These are phyloP conservation scores for Chamaetylas fuelleborni DNA, from an alignment of 2,113 vertebrate species.

Conservation along the genomic window DNA sequence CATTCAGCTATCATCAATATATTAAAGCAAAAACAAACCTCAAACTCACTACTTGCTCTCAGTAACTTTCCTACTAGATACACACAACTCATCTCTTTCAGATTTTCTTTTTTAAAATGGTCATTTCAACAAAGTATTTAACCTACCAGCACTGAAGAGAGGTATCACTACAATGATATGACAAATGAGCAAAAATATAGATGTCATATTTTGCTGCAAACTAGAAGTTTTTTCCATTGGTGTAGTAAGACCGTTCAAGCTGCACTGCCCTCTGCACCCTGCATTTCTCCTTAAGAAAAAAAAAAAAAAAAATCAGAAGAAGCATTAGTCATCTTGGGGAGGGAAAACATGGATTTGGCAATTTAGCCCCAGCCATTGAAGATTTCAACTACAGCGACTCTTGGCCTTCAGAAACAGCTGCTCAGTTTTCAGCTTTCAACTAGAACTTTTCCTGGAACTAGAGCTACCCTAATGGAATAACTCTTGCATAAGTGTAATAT, in stretches of 20 bases:
- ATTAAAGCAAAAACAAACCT: neutral
- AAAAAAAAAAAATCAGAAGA: neutral
- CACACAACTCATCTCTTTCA: rapidly evolving
- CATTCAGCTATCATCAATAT: neutral
- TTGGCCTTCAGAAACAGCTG: neutral
- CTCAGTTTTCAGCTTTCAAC: neutral
- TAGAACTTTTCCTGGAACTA: neutral
- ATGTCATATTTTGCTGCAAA: constrained; percentile 68
- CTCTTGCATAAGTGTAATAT: neutral
- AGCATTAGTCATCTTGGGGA: neutral
- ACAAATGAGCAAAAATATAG: constrained; percentile 15
- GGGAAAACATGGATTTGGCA: neutral
- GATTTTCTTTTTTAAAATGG: neutral
- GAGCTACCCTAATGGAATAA: neutral
- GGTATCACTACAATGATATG: constrained; percentile 31
- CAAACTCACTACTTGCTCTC: neutral
- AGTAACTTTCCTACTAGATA: neutral
- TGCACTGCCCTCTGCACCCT: neutral
- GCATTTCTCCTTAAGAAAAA: neutral
- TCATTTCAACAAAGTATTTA: neutral
- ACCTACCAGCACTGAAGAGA: constrained; percentile 68
- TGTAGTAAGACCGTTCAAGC: neutral
- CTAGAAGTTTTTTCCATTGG: neutral
- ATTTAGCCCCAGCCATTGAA: neutral
- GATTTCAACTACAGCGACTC: neutral